A percentile compares a stretch with the other conserved stretches of the same genome.
Evolutionary conservation across 2,113 vertebrate genomes (phyloP).

Genomic region (Dinomys branickii): DNA sequence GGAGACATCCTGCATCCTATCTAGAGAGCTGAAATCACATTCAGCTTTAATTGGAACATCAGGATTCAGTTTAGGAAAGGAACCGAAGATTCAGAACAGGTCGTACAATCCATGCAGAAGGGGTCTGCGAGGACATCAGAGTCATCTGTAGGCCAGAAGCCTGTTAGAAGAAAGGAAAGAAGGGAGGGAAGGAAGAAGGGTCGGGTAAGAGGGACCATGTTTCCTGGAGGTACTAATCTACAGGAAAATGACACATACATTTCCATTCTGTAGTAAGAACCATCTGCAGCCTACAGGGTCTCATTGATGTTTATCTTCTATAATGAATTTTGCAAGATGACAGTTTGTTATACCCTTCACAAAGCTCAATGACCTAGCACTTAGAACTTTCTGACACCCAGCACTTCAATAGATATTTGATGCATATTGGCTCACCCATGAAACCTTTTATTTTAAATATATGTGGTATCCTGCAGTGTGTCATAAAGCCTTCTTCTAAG

Average conservation of each 20-base stretch:
- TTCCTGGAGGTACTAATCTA: neutral
- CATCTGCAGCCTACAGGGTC: neutral
- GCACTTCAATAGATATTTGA: neutral
- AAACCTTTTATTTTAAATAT: constrained; percentile 41
- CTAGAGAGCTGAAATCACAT: neutral
- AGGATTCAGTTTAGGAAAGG: neutral
- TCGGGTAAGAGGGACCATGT: no score
- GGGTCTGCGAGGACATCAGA: neutral
- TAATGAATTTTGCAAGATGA: neutral
- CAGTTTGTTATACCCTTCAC: neutral
- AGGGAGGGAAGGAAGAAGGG: neutral
- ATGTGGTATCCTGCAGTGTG: neutral
- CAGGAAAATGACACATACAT: neutral
- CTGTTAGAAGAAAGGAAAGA: neutral
- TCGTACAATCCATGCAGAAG: neutral
- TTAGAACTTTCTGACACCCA: neutral
- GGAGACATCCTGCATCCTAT: neutral
- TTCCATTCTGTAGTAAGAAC: neutral
- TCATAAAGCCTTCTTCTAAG: constrained; percentile 28
- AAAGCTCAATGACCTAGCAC: neutral
- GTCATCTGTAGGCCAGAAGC: neutral
- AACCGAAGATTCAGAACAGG: neutral
- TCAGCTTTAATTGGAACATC: neutral
- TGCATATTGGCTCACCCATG: neutral
- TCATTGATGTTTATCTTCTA: neutral